Evolutionary conservation across 2,113 vertebrate species (phyloP).

Genomic region (Shinisaurus crocodilurus): DNA sequence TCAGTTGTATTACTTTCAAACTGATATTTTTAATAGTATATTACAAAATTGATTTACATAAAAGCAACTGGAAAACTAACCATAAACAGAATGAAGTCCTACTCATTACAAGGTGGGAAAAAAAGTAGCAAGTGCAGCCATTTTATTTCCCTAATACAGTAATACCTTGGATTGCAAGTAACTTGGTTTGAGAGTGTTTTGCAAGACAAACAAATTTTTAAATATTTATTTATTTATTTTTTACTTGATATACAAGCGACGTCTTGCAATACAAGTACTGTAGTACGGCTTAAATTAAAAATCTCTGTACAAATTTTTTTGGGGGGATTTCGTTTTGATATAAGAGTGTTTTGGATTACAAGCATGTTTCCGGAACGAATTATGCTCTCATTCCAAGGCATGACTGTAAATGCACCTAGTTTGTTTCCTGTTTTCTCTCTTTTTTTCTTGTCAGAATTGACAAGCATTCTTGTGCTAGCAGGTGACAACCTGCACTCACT

Average conservation of each 20-base stretch:
- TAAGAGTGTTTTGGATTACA: no score
- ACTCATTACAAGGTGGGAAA: slow-evolving; percentile 28
- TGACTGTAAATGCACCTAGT: slow-evolving; percentile 25
- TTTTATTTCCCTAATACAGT: slow-evolving; percentile 41
- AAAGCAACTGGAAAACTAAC: slow-evolving; percentile 24
- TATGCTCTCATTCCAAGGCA: no score
- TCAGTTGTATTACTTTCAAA: background rate
- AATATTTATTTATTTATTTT: no score
- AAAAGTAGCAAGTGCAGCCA: background rate
- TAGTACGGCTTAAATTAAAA: no score
- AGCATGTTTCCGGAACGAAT: no score
- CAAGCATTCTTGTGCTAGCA: slow-evolving; percentile 52
- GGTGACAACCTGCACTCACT: slow-evolving; percentile 57
- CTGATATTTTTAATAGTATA: slow-evolving; percentile 5
- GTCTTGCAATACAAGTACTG: no score
- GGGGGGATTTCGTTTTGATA: no score
- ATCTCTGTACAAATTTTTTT: no score
- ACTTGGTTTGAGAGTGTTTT: no score
- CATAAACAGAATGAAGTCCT: slow-evolving; percentile 25
- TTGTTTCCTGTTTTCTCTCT: slow-evolving; percentile 30
- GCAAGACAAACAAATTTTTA: no score
- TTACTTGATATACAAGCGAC: no score
- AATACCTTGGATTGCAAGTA: no score
- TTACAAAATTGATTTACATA: background rate
- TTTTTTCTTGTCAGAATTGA: slow-evolving; percentile 57